Evolutionary conservation across 1,140 invertebrate genomes (phyloP), one percentile per base, ranked within the genome.

Genomic region (Armadillidium nasatum): DNA sequence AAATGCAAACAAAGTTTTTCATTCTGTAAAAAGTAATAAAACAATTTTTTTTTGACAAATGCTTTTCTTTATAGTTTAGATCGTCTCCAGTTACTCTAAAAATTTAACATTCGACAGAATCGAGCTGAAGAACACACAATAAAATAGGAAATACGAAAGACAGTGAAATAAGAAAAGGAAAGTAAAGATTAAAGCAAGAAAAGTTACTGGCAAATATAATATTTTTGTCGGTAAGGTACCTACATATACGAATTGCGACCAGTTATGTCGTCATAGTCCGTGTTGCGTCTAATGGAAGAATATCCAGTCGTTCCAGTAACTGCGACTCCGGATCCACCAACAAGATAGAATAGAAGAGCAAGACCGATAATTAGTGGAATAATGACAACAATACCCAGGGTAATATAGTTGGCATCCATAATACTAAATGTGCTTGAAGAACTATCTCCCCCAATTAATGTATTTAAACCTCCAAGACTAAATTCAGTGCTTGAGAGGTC

Each of bases 291-390:
- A 33, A 33, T 33, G 33, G 33, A 3, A 33, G 33, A 33, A 33
- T 33, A 33, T 22, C 22, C 69, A 22, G 60, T 43, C 45, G 44
- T 13, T 67, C 73, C 73, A 21, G 22, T 23, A 67, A 68, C 67
- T 44, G 4, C 54, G 13, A 44, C 73, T n/a, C 73, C 73, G 23
- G 66, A 67, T 23, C 73, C 73, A 67, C 73, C 73, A 75, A 75
- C 67, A 44, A 75, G 73, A 67, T 75, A 75, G 73, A 75, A 75
- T 22, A 75, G 54, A 60, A 75, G 68, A 4, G 73, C 73, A 43
- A 75, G 73, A 11, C 73, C 73, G 67, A 75, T 75, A n/a, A 75
- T 75, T 19, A 75, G 73, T 7, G 73, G 73, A 10, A 75, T 67
- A 43, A 75, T 21, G 4, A 75, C 6, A 44, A 68, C 66, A 22